Conservation (phyloP, 2,888 invertebrate species). For the Macrophya alboannulata region DNA sequence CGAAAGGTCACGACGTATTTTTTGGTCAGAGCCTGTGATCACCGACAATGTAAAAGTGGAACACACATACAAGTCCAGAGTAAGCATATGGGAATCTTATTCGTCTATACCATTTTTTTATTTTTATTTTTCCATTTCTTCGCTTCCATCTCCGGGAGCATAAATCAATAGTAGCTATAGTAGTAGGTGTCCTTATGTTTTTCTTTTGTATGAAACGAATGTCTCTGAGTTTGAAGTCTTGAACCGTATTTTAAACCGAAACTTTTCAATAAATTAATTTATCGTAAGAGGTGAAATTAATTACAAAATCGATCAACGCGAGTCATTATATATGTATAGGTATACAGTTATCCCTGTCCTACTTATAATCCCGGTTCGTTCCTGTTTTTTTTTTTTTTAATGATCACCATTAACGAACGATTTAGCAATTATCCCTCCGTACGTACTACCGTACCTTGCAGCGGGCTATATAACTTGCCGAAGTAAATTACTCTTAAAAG, state of each 20-base stretch:
- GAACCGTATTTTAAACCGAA: too few relatives aligned
- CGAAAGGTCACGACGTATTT: slow-evolving; percentile 82
- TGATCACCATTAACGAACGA: slow-evolving; percentile 29
- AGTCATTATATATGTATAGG: slow-evolving; percentile 2
- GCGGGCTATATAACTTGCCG: background rate
- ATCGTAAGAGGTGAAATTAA: slow-evolving; percentile 19
- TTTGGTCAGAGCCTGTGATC: slow-evolving; percentile 86
- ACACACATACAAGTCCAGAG: slow-evolving; percentile 84
- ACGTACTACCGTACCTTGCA: background rate
- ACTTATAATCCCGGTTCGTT: slow-evolving; percentile 14
- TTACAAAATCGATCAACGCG: slow-evolving; percentile 12
- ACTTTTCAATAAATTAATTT: slow-evolving; percentile 34
- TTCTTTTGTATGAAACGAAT: too few relatives aligned
- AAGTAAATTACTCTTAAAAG: slow-evolving; percentile 15
- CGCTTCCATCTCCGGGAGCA: background rate
- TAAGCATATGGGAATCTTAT: slow-evolving; percentile 71
- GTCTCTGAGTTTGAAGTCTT: too few relatives aligned
- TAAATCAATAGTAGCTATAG: slow-evolving; percentile 14
- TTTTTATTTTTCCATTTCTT: slow-evolving; percentile 7
- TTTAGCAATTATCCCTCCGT: slow-evolving; percentile 33
- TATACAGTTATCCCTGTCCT: slow-evolving; percentile 34
- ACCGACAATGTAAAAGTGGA: slow-evolving; percentile 83
- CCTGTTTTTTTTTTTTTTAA: background rate
- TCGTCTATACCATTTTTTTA: background rate
- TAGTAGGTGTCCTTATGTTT: background rate